Base-by-base conservation (phyloP, 2,113 vertebrate species). In the Recurvirostra avosetta region DNA sequence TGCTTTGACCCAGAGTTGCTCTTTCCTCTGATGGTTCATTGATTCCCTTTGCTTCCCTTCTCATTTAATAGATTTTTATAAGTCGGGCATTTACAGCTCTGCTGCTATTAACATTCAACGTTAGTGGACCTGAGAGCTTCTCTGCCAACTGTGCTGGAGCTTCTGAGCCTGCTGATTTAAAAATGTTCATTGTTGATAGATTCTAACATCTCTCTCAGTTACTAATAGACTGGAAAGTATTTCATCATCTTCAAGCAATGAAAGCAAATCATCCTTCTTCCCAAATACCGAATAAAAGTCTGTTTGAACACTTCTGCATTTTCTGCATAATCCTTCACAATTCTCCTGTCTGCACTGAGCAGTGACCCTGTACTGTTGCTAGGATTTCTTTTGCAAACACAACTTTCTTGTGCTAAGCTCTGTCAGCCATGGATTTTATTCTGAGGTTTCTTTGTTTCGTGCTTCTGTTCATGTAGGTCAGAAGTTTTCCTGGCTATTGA, bases 261-360 rank as follows among this genome's bases (percentile, higher is more conserved):
- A 93, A 96, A 96, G 91, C 91, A 94, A 96, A 96, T 96, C 96
- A 95, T 92, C 93, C 77, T 84, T 95, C 94, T 95, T 95, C 47
- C 95, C 83, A 89, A 94, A 97, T 32, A 14, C 80, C 0, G 47
- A 72, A 40, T 82, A 6, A 81, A 79, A 96, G 73, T 71, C 93
- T 91, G 78, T 93, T 92, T 90, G 95, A 96, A 86, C 89, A 81
- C 87, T 92, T 90, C 76, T 96, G 92, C 94, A 56, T 94, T 95
- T 95, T 81, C 91, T 96, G 96, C 93, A 92, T 96, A 96, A 96
- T 96, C 95, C 96, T 82, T 38, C 89, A 38, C 87, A 36, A 52
- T 78, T 91, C 93, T 92, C 34, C 86, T 56, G 91, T 8, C 89
- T 89, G 93, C 93, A 53, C 95, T 0, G 11, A 91, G 90, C 95